These are phyloP conservation scores for Bucco capensis DNA, from an alignment of 2,113 vertebrate species.

Conservation along the genomic window DNA sequence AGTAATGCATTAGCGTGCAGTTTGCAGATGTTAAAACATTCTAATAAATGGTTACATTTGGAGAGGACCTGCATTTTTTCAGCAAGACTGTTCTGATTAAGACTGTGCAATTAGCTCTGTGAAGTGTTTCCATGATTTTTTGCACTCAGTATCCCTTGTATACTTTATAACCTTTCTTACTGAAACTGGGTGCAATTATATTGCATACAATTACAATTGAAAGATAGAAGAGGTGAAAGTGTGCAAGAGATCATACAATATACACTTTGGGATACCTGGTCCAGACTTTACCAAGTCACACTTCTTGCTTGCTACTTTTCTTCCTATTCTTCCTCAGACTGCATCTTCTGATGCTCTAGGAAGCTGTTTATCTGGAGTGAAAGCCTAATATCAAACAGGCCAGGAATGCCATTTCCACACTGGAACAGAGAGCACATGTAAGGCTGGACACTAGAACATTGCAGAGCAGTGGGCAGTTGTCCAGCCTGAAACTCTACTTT, in stretches of 20 bases:
- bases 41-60: constrained; percentile 6
- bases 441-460: constrained; percentile 17
- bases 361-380: neutral
- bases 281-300: neutral
- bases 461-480: neutral
- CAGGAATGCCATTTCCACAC: neutral
- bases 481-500: neutral
- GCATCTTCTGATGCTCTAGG: neutral
- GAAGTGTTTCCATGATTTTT: neutral
- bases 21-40: constrained; percentile 8
- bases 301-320: neutral
- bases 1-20: neutral
- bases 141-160: neutral
- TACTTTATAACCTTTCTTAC: neutral
- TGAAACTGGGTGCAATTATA: neutral
- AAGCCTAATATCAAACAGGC: constrained; percentile 14
- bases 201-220: neutral
- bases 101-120: neutral
- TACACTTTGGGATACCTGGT: neutral
- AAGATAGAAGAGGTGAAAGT: neutral
- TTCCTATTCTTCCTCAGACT: neutral
- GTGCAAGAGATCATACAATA: neutral
- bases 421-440: neutral
- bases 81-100: constrained; percentile 6
- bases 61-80: neutral